phyloP scores from a whole-genome alignment of 2,113 vertebrate species.

The Butorides virescens region DNA sequence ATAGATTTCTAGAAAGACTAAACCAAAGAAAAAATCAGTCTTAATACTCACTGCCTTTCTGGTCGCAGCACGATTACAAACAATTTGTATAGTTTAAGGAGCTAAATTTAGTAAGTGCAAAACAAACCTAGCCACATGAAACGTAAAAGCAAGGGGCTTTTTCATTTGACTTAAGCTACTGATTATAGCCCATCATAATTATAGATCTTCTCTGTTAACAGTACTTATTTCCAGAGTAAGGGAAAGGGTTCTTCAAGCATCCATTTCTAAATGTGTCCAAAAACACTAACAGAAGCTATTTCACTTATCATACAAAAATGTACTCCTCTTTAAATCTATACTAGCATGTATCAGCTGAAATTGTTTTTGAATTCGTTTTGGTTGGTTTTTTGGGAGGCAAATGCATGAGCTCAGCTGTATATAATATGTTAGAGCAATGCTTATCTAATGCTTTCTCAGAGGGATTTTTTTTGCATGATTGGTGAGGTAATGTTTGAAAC shows the following conservation, averaged over 20 bases:
- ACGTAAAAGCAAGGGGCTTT: not conserved
- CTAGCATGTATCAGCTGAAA: not conserved
- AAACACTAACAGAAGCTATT: not conserved
- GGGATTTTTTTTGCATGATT: not conserved
- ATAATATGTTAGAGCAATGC: not conserved
- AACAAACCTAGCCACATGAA: not conserved
- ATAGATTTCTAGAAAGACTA: not conserved
- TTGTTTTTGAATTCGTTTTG: not conserved
- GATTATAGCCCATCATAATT: slow-evolving; percentile 20
- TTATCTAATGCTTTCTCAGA: not conserved
- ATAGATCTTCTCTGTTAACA: not conserved
- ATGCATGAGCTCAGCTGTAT: not conserved
- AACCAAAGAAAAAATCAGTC: not conserved
- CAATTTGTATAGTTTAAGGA: not conserved
- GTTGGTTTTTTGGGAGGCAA: not conserved
- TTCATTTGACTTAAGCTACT: not conserved
- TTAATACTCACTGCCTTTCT: not conserved
- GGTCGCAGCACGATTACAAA: not conserved
- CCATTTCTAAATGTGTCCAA: not conserved
- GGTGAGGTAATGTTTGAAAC: not conserved
- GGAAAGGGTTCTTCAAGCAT: not conserved
- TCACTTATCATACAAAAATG: not conserved
- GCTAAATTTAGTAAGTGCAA: slow-evolving; percentile 2
- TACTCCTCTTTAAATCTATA: not conserved
- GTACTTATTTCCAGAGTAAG: not conserved